A percentile compares a stretch with the other conserved stretches of the same genome.
These are phyloP conservation scores for Irena cyanogastra DNA, from an alignment of 2,113 vertebrate genomes.

Conservation along the genomic window DNA sequence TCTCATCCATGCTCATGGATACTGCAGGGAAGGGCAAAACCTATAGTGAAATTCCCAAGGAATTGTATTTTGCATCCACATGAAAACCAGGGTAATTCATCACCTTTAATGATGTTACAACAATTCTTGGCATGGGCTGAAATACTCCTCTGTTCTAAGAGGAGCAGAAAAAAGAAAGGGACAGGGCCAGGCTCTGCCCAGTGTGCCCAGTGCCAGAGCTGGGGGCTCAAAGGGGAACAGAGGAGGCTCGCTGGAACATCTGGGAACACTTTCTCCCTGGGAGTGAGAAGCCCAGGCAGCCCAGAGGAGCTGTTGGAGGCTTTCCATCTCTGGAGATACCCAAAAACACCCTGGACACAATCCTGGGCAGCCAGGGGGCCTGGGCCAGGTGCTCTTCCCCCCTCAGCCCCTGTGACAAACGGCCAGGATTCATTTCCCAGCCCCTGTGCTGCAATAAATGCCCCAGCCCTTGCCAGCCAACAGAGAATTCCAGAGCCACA, in stretches of 20 bases:
- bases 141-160: slow-evolving; percentile 4
- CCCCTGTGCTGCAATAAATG: neutral
- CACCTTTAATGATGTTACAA: slow-evolving; percentile 25
- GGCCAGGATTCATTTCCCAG: neutral
- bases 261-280: neutral
- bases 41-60: neutral
- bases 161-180: neutral
- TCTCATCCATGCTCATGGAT: neutral
- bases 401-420: neutral
- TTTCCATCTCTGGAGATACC: neutral
- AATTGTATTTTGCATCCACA: slow-evolving; percentile 7
- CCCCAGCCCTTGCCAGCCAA: neutral
- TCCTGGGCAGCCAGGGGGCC: neutral
- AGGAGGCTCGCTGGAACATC: neutral
- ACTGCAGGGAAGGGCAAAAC: neutral
- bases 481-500: neutral
- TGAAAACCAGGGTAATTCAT: slow-evolving; percentile 25
- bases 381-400: neutral
- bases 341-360: accelerated
- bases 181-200: neutral
- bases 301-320: neutral
- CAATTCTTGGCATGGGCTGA: neutral
- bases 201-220: neutral
- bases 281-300: neutral
- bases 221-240: neutral